Conservation (phyloP, 1,140 invertebrate species). For the Anastatus disparis region DNA sequence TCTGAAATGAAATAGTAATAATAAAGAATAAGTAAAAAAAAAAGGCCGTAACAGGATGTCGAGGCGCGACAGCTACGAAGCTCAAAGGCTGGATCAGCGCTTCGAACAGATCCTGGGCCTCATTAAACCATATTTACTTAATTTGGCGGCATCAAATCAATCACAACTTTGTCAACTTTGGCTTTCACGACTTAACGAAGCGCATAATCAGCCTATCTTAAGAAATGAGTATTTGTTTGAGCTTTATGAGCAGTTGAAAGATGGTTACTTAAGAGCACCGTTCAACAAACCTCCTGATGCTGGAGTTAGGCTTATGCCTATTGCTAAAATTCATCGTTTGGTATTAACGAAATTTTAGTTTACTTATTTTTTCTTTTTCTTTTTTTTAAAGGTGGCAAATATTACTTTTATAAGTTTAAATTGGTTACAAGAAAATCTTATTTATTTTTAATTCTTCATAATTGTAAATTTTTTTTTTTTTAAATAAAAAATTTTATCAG, state of each 20-base stretch:
- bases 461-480: no score
- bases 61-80: not conserved
- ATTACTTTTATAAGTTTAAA: not conserved
- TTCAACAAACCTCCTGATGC: slow-evolving; percentile 56
- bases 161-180: slow-evolving; percentile 57
- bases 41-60: slow-evolving; percentile 2
- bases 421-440: no score
- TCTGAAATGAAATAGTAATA: not conserved
- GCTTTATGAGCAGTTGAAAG: slow-evolving; percentile 55
- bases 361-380: not conserved
- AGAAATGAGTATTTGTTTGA: slow-evolving; percentile 61
- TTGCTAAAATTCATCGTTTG: not conserved
- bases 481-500: no score
- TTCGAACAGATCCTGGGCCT: slow-evolving; percentile 56
- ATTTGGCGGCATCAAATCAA: slow-evolving; percentile 44
- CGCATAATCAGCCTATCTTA: slow-evolving; percentile 49
- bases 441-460: no score
- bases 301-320: slow-evolving; percentile 39
- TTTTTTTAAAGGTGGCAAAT: not conserved
- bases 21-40: slow-evolving; percentile 8
- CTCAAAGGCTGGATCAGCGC: not conserved
- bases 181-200: slow-evolving; percentile 58
- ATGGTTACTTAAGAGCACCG: slow-evolving; percentile 50
- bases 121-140: slow-evolving; percentile 54
- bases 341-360: not conserved